A percentile compares a stretch with the other conserved stretches of the same genome.
phyloP scores from a whole-genome alignment of 2,113 vertebrate genomes.

The Cyphomyrus discorhynchus region DNA sequence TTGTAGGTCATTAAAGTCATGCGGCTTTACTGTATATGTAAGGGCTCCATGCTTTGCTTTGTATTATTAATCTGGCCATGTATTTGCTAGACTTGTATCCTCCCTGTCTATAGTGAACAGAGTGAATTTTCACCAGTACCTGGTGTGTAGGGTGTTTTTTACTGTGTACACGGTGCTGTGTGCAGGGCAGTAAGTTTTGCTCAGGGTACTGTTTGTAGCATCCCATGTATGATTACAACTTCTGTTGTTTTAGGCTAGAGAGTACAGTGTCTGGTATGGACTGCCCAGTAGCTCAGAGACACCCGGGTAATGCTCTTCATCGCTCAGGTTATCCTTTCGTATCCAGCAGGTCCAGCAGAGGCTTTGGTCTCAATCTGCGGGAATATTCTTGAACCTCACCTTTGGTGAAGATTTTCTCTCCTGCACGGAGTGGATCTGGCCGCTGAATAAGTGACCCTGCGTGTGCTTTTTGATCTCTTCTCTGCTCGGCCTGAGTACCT shows the following conservation, averaged over 20 bases:
- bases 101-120: background rate
- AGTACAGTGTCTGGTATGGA: background rate
- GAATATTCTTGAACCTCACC: background rate
- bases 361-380: background rate
- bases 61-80: background rate
- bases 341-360: background rate
- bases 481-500: background rate
- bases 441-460: background rate
- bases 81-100: background rate
- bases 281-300: background rate
- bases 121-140: background rate
- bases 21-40: background rate
- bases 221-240: background rate
- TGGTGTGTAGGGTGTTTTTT: background rate
- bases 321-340: background rate
- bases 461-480: background rate
- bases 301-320: background rate
- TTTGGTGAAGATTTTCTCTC: background rate
- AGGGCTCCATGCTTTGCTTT: background rate
- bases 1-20: background rate
- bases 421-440: background rate
- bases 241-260: background rate
- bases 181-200: background rate
- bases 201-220: background rate
- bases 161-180: background rate